Conservation (phyloP, 2,113 vertebrate species). For the Corydoras maculifer region DNA sequence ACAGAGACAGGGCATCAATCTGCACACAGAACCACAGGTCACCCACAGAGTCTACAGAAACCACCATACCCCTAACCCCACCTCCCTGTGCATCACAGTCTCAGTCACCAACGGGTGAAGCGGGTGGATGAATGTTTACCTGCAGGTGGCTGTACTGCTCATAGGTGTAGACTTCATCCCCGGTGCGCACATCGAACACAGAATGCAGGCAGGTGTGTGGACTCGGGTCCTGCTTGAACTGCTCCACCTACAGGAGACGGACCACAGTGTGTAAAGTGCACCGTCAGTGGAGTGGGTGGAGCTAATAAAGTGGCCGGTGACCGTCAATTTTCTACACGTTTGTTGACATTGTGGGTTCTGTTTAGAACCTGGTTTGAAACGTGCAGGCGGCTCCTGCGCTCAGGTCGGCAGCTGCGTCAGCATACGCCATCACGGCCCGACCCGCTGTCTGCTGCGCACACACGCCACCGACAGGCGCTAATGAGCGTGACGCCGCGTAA, state of each 20-base stretch:
- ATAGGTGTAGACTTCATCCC: slow-evolving; percentile 78
- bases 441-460: slow-evolving; percentile 50
- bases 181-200: slow-evolving; percentile 78
- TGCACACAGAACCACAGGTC: slow-evolving; percentile 36
- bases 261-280: not conserved
- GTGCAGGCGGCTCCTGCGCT: too few relatives aligned
- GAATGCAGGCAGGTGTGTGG: slow-evolving; percentile 90
- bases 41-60: too few relatives aligned
- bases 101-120: not conserved
- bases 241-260: slow-evolving; percentile 74
- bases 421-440: slow-evolving; percentile 51
- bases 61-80: too few relatives aligned
- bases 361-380: too few relatives aligned
- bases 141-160: slow-evolving; percentile 86
- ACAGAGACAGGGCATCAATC: slow-evolving; percentile 91
- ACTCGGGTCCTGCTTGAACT: slow-evolving; percentile 91
- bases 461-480: slow-evolving; percentile 52
- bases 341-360: too few relatives aligned
- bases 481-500: slow-evolving; percentile 56
- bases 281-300: too few relatives aligned
- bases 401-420: not conserved
- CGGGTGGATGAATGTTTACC: slow-evolving; percentile 59
- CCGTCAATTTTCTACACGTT: too few relatives aligned
- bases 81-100: too few relatives aligned
- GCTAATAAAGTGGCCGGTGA: too few relatives aligned